phyloP scores from a whole-genome alignment of 2,888 invertebrate species.

The Chaitophorus viminalis region DNA sequence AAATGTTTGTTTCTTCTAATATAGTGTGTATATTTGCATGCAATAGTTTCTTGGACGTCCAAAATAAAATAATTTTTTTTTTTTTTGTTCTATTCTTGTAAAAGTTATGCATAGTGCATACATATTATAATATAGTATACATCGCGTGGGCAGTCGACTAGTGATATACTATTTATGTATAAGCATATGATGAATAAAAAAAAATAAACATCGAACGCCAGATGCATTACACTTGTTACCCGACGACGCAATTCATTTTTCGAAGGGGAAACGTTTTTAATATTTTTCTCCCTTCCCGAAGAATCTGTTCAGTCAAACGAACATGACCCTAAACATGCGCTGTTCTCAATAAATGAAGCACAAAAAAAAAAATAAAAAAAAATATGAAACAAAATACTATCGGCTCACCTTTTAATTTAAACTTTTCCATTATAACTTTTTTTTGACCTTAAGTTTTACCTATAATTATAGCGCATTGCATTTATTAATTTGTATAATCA shows the following conservation, averaged over 20 bases:
- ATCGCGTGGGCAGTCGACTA: not conserved
- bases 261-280: constrained; percentile 46
- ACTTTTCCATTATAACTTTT: not conserved
- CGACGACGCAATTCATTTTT: constrained; percentile 40
- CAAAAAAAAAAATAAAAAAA: not conserved
- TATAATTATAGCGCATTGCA: not conserved
- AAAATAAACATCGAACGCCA: constrained; percentile 48
- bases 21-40: not conserved
- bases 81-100: not conserved
- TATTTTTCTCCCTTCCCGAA: constrained; percentile 29
- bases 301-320: not conserved
- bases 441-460: not conserved
- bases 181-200: no score
- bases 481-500: no score
- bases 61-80: not conserved
- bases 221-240: constrained; percentile 61
- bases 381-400: not conserved
- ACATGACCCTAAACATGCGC: not conserved
- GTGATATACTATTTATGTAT: not conserved
- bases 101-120: not conserved
- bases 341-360: not conserved
- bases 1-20: not conserved
- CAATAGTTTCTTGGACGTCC: not conserved
- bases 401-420: not conserved
- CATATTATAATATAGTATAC: not conserved